Base-by-base conservation (phyloP, 2,888 invertebrate genomes). In the Alitta virens region DNA sequence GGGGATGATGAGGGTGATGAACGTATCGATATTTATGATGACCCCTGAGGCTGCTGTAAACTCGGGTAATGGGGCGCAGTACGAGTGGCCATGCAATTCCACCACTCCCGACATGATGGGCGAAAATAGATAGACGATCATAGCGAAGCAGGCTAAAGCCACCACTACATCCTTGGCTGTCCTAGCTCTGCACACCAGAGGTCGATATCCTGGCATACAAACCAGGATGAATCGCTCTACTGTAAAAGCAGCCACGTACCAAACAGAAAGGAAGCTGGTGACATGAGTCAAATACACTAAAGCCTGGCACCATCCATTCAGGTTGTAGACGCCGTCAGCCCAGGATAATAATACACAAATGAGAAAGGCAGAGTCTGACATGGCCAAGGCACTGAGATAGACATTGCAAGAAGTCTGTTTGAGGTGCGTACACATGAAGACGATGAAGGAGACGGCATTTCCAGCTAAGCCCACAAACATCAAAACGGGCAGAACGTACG, bases 181-280 rank as follows among this genome's bases (percentile, higher is more conserved):
- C 23, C 27, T 49, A 1, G 62, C 9, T 14, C 53, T 56, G 49
- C 62, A 62, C 26, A 62, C 42, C 18, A 21, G 25, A 16, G 38
- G 54, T n/a, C 56, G 26, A 26, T 42, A 24, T 23, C 91, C 77
- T 0, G 91, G 91, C 78, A 91, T 90, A 66, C 87, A 83, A 1
- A 92, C 91, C 0, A 91, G 91, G 5, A 92, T 87, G 78, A 90
- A 92, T 24, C 93, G 86, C 77, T 93, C 93, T 1, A 91, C 86
- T 0, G 92, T 92, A 77, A 93, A 93, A 0, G 91, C 89, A 5
- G 92, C 90, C 23, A 92, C 91, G 64, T 92, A 85, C 92, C 92
- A 93, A 0, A 90, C 89, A 71, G 73, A 74, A 12, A 76, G 67
- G 60, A 75, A 76, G 58, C 75, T 74, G 66, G 42, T 54, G 43